Percentiles rank a stretch among this genome's conserved stretches.
These are phyloP conservation scores for Corythoichthys haematopterus DNA, from an alignment of 2,113 vertebrate genomes.

Conservation along the genomic window DNA sequence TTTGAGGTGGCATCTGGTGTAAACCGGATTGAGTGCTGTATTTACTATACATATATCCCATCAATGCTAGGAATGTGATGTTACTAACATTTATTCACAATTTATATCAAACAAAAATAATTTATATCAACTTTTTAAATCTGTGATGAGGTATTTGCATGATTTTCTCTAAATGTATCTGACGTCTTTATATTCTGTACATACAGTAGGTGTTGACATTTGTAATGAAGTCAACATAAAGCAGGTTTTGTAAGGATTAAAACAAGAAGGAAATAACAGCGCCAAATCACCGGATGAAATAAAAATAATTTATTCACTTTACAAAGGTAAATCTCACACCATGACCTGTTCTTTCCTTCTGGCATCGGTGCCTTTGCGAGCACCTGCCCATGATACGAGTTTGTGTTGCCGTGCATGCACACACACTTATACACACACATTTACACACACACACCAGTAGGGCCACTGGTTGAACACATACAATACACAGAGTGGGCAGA, in stretches of 20 bases:
- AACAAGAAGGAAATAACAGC: slow-evolving; percentile 18
- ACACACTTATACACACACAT: slow-evolving; percentile 12
- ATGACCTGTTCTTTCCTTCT: slow-evolving; percentile 72
- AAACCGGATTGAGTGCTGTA: slow-evolving; percentile 37
- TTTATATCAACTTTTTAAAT: slow-evolving; percentile 13
- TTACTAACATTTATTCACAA: slow-evolving; percentile 32
- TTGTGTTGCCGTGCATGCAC: slow-evolving; percentile 40
- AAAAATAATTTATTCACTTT: slow-evolving; percentile 88
- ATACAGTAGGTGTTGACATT: background rate
- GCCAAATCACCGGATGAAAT: slow-evolving; percentile 66
- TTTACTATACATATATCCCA: slow-evolving; percentile 25
- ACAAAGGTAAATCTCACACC: slow-evolving; percentile 85
- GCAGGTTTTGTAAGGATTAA: background rate
- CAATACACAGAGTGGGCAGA: slow-evolving; percentile 75
- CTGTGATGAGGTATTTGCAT: slow-evolving; percentile 35
- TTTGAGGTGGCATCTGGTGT: background rate
- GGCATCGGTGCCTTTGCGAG: slow-evolving; percentile 64
- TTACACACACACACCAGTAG: slow-evolving; percentile 38
- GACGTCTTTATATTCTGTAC: slow-evolving; percentile 18
- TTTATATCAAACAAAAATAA: slow-evolving; percentile 17
- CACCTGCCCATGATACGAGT: slow-evolving; percentile 69
- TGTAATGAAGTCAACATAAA: background rate
- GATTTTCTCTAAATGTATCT: slow-evolving; percentile 11
- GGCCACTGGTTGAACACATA: slow-evolving; percentile 56
- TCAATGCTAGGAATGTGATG: background rate